A percentile compares a stretch with the other conserved stretches of the same genome.
Conservation (phyloP, 2,888 invertebrate species). For the Tachina grossa region DNA sequence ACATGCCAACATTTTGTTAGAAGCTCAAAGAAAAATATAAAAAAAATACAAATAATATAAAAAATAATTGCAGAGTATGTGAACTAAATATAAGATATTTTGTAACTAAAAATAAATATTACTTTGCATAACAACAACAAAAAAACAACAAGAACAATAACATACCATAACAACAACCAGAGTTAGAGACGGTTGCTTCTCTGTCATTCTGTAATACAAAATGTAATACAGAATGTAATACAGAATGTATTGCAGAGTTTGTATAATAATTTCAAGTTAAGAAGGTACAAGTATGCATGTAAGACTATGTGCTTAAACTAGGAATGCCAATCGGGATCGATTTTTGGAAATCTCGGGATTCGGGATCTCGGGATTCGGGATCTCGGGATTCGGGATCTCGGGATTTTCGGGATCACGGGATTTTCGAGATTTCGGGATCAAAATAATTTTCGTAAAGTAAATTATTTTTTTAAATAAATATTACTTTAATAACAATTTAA, state of each 20-base stretch:
- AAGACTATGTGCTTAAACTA: background rate
- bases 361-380: too few species aligned
- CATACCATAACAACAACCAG: background rate
- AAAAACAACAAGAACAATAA: conserved; percentile 45
- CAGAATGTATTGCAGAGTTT: conserved; percentile 14
- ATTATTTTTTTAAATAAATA: too few species aligned
- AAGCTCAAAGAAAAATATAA: background rate
- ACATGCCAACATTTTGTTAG: background rate
- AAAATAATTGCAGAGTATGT: conserved; percentile 47
- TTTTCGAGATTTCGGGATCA: too few species aligned
- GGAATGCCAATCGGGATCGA: too few species aligned
- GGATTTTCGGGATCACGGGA: too few species aligned
- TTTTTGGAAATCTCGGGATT: too few species aligned
- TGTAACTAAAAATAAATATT: conserved; percentile 70
- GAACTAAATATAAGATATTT: conserved; percentile 62
- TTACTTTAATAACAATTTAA: too few species aligned
- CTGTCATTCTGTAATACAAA: background rate
- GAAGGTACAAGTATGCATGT: background rate
- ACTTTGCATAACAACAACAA: conserved; percentile 66
- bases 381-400: too few species aligned
- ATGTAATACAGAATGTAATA: background rate
- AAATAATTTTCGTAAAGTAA: too few species aligned
- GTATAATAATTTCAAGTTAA: background rate
- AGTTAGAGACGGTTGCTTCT: conserved; percentile 1
- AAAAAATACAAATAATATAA: background rate